Percentiles rank a stretch among this genome's conserved stretches.
Evolutionary conservation across 1,140 invertebrate species (phyloP).

Genomic region (Drosophila bifasciata): DNA sequence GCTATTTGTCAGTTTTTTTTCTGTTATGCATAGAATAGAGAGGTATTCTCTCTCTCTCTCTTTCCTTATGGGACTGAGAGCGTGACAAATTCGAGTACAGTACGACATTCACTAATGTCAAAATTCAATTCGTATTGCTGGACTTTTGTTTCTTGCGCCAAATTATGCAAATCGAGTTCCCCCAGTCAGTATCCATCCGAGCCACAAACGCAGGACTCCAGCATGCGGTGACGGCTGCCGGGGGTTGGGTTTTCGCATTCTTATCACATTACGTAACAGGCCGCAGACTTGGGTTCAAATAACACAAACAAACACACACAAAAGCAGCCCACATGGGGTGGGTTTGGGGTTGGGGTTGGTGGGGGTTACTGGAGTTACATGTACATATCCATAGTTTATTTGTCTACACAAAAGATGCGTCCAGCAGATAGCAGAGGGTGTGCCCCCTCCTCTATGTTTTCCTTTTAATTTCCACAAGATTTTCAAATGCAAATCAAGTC

Average conservation of each 20-base stretch:
- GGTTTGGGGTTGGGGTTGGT: slow-evolving; percentile 6
- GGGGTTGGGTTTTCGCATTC: slow-evolving; percentile 54
- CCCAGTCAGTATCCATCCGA: no score
- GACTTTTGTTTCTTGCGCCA: slow-evolving; percentile 32
- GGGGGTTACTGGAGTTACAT: slow-evolving; percentile 9
- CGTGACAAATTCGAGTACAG: slow-evolving; percentile 49
- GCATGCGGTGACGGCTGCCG: background rate
- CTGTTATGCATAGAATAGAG: slow-evolving; percentile 17
- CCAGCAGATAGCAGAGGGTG: slow-evolving; percentile 47
- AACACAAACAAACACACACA: slow-evolving; percentile 50
- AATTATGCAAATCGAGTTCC: slow-evolving; percentile 72
- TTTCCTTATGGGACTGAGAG: slow-evolving; percentile 18
- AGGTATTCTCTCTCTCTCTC: background rate
- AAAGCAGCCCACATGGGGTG: slow-evolving; percentile 14
- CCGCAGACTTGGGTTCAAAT: slow-evolving; percentile 75
- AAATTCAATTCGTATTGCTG: slow-evolving; percentile 74
- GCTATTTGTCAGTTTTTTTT: slow-evolving; percentile 65
- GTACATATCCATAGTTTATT: slow-evolving; percentile 12
- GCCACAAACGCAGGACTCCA: no score
- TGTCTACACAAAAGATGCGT: slow-evolving; percentile 46
- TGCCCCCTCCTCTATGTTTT: slow-evolving; percentile 42
- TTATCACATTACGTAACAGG: slow-evolving; percentile 80
- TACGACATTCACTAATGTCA: slow-evolving; percentile 63
- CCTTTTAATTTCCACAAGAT: slow-evolving; percentile 62
- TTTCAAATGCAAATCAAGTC: slow-evolving; percentile 71